Conservation (phyloP, 1,140 invertebrate species). For the Thaumatotibia leucotreta region DNA sequence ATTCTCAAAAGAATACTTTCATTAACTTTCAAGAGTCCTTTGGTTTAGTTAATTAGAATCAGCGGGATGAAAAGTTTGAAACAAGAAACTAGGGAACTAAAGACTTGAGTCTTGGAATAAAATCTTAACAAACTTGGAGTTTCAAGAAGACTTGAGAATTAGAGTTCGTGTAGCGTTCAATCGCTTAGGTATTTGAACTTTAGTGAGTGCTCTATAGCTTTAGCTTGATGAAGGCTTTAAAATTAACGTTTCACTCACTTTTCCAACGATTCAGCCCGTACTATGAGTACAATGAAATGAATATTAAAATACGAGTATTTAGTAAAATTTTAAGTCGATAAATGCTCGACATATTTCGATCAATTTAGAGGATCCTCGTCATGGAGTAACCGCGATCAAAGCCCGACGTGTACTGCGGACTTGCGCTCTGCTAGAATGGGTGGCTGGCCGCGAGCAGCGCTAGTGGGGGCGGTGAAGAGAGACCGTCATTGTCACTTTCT, state of each 20-base stretch:
- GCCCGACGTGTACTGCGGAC: too few species aligned
- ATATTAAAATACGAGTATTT: too few species aligned
- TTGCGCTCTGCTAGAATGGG: too few species aligned
- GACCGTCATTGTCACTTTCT: too few species aligned
- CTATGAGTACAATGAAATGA: too few species aligned
- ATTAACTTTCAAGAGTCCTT: background rate
- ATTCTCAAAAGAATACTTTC: background rate
- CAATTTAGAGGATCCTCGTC: too few species aligned
- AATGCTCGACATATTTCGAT: too few species aligned
- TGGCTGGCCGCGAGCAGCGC: too few species aligned
- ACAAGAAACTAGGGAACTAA: background rate
- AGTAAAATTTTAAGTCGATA: too few species aligned
- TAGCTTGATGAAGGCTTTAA: background rate
- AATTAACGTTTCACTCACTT: background rate
- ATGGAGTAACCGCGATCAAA: too few species aligned
- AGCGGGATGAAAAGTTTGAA: background rate
- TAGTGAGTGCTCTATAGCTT: background rate
- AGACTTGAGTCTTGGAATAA: background rate
- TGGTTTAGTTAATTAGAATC: conserved; percentile 2
- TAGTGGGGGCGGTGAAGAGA: too few species aligned
- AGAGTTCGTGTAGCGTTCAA: background rate
- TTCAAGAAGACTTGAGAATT: background rate
- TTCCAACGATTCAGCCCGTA: too few species aligned
- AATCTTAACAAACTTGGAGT: background rate
- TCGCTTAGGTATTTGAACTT: background rate